Conservation (phyloP, 2,113 vertebrate genomes). For the Archocentrus centrarchus region DNA sequence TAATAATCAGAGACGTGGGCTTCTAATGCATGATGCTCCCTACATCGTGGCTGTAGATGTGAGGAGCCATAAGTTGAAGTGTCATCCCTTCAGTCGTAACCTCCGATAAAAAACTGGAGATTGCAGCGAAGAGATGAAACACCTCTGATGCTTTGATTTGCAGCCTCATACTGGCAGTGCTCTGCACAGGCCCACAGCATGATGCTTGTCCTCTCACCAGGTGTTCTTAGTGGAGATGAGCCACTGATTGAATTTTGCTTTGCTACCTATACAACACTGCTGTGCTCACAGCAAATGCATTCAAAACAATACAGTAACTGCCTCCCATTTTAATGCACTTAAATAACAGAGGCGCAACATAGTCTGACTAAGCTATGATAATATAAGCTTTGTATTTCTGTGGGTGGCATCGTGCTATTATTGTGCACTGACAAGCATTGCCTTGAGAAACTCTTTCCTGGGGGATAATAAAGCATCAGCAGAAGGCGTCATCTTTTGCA, state of each 20-base stretch:
- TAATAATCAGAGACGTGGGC: slow-evolving; percentile 55
- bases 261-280: slow-evolving; percentile 38
- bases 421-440: slow-evolving; percentile 58
- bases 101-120: slow-evolving; percentile 47
- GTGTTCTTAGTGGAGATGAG: slow-evolving; percentile 66
- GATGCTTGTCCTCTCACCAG: slow-evolving; percentile 71
- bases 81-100: slow-evolving; percentile 67
- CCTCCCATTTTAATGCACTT: slow-evolving; percentile 12
- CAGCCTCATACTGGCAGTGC: slow-evolving; percentile 60
- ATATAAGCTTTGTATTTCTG: slow-evolving; percentile 49
- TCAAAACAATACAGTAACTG: slow-evolving; percentile 45
- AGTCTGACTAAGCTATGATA: slow-evolving; percentile 40
- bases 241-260: slow-evolving; percentile 63
- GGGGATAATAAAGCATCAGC: slow-evolving; percentile 68
- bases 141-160: slow-evolving; percentile 70
- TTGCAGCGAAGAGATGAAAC: slow-evolving; percentile 68
- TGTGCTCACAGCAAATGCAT: slow-evolving; percentile 38
- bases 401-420: slow-evolving; percentile 38
- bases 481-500: slow-evolving; percentile 56
- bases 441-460: slow-evolving; percentile 56
- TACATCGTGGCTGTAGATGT: slow-evolving; percentile 52
- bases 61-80: slow-evolving; percentile 59
- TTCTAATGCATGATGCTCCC: slow-evolving; percentile 42
- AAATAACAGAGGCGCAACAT: slow-evolving; percentile 27
- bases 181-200: slow-evolving; percentile 62